Conservation (phyloP, 2,113 vertebrate genomes). For the Bungarus multicinctus region DNA sequence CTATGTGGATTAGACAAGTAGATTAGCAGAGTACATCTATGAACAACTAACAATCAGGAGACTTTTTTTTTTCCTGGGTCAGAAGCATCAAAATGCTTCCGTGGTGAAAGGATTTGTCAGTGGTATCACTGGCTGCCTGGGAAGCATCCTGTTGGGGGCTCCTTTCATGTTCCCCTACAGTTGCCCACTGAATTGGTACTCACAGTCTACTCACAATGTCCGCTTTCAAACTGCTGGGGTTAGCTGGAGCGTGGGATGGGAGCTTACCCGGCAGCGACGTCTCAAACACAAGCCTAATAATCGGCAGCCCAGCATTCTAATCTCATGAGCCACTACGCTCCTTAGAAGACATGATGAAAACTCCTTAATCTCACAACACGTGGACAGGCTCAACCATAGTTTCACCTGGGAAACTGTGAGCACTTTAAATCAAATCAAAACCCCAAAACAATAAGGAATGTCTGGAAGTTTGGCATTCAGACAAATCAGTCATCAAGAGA, state of each 20-base stretch:
- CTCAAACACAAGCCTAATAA: not conserved
- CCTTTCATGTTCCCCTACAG: not conserved
- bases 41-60: not conserved
- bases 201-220: not conserved
- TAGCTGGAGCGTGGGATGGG: not conserved
- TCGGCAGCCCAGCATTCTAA: not conserved
- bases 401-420: not conserved
- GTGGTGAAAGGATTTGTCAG: not conserved
- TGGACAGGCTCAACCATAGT: not conserved
- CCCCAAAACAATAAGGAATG: not conserved
- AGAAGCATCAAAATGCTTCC: not conserved
- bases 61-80: not conserved
- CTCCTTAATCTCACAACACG: not conserved
- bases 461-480: not conserved
- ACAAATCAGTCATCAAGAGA: not conserved
- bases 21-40: not conserved
- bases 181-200: not conserved
- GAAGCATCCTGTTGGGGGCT: not conserved
- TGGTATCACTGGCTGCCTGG: not conserved
- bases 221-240: not conserved
- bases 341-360: not conserved
- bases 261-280: not conserved
- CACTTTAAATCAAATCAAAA: not conserved
- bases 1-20: not conserved
- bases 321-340: not conserved